phyloP scores from a whole-genome alignment of 2,797 vertebrate genomes.

The Cynodonichthys magdalenae region DNA sequence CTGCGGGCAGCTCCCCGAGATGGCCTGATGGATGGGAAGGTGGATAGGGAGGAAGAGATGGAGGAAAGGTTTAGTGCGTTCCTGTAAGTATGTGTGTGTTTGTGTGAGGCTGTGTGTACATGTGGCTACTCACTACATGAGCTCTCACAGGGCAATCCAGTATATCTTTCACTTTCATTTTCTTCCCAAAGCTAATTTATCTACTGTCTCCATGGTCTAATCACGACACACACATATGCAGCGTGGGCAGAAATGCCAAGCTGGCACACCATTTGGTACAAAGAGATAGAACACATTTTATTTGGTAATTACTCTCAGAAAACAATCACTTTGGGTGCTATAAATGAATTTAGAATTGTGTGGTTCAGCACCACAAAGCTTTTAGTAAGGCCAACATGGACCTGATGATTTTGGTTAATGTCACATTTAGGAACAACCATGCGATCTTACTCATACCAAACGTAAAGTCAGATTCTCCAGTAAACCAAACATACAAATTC shows the following conservation, averaged over 20 bases:
- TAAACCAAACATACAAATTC: too few species aligned
- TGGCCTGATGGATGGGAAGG: conserved; percentile 94
- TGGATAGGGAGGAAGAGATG: conserved; percentile 69
- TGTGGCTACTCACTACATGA: conserved; percentile 56
- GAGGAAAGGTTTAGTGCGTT: conserved; percentile 57
- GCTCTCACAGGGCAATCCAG: conserved; percentile 69
- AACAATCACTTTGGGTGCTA: conserved; percentile 59
- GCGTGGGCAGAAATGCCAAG: conserved; percentile 67
- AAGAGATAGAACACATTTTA: conserved; percentile 57
- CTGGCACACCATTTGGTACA: conserved; percentile 59
- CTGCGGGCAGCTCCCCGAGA: conserved; percentile 97
- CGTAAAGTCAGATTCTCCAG: too few species aligned
- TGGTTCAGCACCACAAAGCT: conserved; percentile 29
- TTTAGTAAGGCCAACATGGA: conserved; percentile 35
- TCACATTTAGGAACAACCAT: neutral
- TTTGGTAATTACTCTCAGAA: conserved; percentile 71
- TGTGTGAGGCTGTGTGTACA: conserved; percentile 22
- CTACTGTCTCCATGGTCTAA: conserved; percentile 71
- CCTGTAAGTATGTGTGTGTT: conserved; percentile 34
- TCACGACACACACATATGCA: conserved; percentile 67
- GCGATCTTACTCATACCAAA: too few species aligned
- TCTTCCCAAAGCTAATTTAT: conserved; percentile 75
- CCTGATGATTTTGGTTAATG: conserved; percentile 35
- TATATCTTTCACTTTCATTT: conserved; percentile 71
- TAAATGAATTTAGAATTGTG: conserved; percentile 50